Evolutionary conservation across 2,888 invertebrate species (phyloP), one percentile per base, ranked within the genome.

Genomic region (Callyntrura guangdongensis): DNA sequence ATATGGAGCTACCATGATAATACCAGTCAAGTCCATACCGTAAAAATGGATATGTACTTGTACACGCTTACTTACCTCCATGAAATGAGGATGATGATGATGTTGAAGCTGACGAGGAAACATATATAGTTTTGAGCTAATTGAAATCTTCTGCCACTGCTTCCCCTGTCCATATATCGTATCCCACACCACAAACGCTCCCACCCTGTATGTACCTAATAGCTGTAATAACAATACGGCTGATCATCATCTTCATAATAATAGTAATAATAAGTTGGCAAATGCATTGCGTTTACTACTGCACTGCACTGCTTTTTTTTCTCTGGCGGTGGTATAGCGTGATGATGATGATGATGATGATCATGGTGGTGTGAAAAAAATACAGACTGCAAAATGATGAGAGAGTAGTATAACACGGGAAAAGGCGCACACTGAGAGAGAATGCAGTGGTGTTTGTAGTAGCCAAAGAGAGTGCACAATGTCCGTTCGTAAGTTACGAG

Each of bases 111-210:
- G 2, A 6, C 36, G 36, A 83, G 61, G 59, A 59, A 36, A 36
- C 74, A 74, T 47, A 59, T 84, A 49, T 67, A 56, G 69, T 47
- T 20, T 74, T 89, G 47, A 67, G 83, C 82, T 83, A 89, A 89
- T 89, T 89, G 88, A 83, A 83, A 88, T 67, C 69, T 69, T 81
- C 67, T 45, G 69, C 49, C 72, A 67, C 27, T 9, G 53, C n/a
- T 53, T n/a, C 53, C n/a, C 53, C 11, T 53, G 14, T 9, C 53
- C n/a, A 9, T 6, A n/a, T n/a, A n/a, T 36, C 36, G 6, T 36
- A 83, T 27, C 77, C 56, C 61, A 22, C 74, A 74, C 2, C 27
- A 67, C 36, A 36, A 36, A 4, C 36, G 27, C 67, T 27, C 17
- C 25, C 14, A 25, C 12, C 17, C 56, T 27, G 20, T 74, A 22